A percentile compares a stretch with the other conserved stretches of the same genome.
phyloP scores from a whole-genome alignment of 2,113 vertebrate genomes.

The Mus pahari region DNA sequence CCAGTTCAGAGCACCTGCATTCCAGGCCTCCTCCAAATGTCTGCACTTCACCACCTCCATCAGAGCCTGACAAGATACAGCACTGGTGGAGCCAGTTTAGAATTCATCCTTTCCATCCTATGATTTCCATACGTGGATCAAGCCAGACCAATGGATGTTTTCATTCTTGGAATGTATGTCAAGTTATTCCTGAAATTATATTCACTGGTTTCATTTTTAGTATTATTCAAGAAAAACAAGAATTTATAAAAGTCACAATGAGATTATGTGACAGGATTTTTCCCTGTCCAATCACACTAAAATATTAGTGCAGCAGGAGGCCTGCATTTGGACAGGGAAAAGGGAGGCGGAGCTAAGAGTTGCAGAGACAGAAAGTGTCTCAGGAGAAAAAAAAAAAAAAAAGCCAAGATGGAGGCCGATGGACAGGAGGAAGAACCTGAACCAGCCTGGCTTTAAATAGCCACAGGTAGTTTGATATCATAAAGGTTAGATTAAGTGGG shows the following conservation, averaged over 20 bases:
- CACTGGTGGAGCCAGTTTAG: constrained; percentile 43
- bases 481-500: no score
- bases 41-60: constrained; percentile 58
- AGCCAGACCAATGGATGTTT: constrained; percentile 25
- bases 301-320: no score
- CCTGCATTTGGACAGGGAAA: no score
- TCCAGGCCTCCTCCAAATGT: constrained; percentile 12
- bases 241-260: neutral
- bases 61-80: constrained; percentile 28
- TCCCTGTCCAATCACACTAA: no score
- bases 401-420: no score
- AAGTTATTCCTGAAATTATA: constrained; percentile 50
- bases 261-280: neutral
- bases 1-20: constrained; percentile 52
- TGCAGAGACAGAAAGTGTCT: no score
- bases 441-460: no score
- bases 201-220: constrained; percentile 61
- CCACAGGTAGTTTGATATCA: no score
- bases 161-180: constrained; percentile 28
- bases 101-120: constrained; percentile 48
- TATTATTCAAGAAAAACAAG: constrained; percentile 54
- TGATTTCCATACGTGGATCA: constrained; percentile 10
- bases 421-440: no score
- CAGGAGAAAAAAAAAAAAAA: no score
- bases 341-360: no score